These are phyloP conservation scores for Nyctereutes procyonoides DNA, from an alignment of 2,113 vertebrate species.

Conservation along the genomic window DNA sequence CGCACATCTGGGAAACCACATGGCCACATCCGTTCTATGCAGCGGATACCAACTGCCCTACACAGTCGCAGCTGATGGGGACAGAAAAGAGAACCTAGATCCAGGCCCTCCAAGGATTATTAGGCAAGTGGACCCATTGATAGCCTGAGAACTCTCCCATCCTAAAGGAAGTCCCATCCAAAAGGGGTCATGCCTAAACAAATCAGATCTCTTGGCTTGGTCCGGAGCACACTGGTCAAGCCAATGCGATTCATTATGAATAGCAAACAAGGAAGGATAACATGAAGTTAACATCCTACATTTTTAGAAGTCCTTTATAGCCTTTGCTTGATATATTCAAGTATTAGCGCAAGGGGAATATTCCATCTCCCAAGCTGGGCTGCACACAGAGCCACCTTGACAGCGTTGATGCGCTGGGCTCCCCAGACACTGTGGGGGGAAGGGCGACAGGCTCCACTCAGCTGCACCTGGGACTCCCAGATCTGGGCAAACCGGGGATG, in stretches of 20 bases:
- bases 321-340: neutral
- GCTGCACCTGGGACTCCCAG: conserved; percentile 90
- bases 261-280: neutral
- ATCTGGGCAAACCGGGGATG: conserved; percentile 90
- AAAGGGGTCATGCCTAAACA: neutral
- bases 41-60: too few species aligned
- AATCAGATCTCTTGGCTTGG: neutral
- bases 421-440: conserved; percentile 83
- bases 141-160: neutral
- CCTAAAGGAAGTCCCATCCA: neutral
- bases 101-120: neutral
- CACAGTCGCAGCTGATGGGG: neutral
- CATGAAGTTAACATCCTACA: neutral
- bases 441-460: conserved; percentile 89
- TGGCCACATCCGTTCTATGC: neutral
- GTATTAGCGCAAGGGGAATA: neutral
- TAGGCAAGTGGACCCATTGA: neutral
- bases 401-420: rapidly evolving
- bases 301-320: neutral
- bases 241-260: neutral
- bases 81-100: neutral
- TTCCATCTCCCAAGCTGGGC: neutral
- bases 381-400: rapidly evolving
- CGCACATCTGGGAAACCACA: neutral
- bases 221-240: neutral